Evolutionary conservation across 2,113 vertebrate genomes (phyloP).

Genomic region (Sceloporus undulatus): DNA sequence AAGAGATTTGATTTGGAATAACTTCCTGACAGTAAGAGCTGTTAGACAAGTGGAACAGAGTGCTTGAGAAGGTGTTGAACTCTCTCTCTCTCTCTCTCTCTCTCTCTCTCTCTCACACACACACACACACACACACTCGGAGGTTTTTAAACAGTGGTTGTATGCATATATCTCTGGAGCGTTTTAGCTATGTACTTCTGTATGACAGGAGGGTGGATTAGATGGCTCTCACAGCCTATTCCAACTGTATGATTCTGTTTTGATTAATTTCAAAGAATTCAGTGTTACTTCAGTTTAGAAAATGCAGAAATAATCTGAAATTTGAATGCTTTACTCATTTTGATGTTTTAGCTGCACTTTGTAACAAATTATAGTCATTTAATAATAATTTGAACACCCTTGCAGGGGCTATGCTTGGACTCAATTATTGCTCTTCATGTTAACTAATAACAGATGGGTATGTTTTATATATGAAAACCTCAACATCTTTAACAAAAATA

Average conservation of each 20-base stretch:
- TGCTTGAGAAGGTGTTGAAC: too few species aligned
- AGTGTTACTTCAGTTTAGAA: slow-evolving; percentile 39
- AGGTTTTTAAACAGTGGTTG: too few species aligned
- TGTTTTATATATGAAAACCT: slow-evolving; percentile 56
- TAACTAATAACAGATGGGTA: slow-evolving; percentile 64
- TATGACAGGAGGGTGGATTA: too few species aligned
- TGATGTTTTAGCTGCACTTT: slow-evolving; percentile 49
- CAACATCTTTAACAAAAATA: slow-evolving; percentile 67
- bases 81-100: too few species aligned
- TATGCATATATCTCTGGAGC: too few species aligned
- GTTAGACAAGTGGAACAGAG: too few species aligned
- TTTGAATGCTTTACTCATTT: slow-evolving; percentile 49
- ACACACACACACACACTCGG: too few species aligned
- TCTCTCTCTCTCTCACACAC: too few species aligned
- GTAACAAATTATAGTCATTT: slow-evolving; percentile 63
- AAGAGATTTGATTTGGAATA: too few species aligned
- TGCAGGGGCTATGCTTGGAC: slow-evolving; percentile 67
- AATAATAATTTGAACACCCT: slow-evolving; percentile 56
- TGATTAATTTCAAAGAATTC: slow-evolving; percentile 73
- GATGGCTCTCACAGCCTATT: too few species aligned
- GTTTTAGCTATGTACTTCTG: too few species aligned
- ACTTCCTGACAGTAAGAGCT: too few species aligned
- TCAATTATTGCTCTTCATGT: slow-evolving; percentile 73
- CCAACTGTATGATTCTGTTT: neutral
- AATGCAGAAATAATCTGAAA: slow-evolving; percentile 34